Conservation (phyloP, 1,140 invertebrate genomes). For the Drosophila gunungcola region DNA sequence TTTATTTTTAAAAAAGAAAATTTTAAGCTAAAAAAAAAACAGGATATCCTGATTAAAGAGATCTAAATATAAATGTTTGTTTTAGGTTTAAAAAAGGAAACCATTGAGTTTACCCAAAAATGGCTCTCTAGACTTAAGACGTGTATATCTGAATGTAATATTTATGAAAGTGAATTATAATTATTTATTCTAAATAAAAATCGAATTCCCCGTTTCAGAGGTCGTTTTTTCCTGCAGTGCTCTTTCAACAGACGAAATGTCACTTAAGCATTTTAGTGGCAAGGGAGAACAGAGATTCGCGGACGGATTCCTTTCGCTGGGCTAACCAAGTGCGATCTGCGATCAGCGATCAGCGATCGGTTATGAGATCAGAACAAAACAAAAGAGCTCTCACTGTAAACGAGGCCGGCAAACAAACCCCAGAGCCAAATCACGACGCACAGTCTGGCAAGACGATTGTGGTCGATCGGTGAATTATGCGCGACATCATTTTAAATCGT, state of each 20-base stretch:
- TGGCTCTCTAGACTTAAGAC: too few relatives aligned
- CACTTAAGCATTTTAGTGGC: constrained; percentile 74
- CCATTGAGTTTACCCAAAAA: too few relatives aligned
- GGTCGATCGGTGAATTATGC: constrained; percentile 74
- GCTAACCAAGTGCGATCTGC: constrained; percentile 59
- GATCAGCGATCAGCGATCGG: constrained; percentile 61
- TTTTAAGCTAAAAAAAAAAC: too few relatives aligned
- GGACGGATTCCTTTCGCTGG: constrained; percentile 35
- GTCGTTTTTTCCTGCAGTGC: constrained; percentile 1
- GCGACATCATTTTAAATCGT: constrained; percentile 83
- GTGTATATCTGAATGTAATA: too few relatives aligned
- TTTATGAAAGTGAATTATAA: too few relatives aligned
- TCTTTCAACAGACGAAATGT: constrained; percentile 63
- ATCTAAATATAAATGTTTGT: too few relatives aligned
- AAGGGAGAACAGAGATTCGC: constrained; percentile 3
- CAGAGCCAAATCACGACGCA: constrained; percentile 64
- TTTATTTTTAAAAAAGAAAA: too few relatives aligned
- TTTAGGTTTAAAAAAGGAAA: too few relatives aligned
- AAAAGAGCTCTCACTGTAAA: constrained; percentile 80
- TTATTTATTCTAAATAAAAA: not conserved
- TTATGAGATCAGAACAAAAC: constrained; percentile 82
- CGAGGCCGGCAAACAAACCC: constrained; percentile 38
- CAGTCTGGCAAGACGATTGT: constrained; percentile 67
- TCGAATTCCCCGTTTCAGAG: not conserved
- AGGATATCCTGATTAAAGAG: too few relatives aligned